phyloP scores from a whole-genome alignment of 2,113 vertebrate species.

The Procavia capensis region DNA sequence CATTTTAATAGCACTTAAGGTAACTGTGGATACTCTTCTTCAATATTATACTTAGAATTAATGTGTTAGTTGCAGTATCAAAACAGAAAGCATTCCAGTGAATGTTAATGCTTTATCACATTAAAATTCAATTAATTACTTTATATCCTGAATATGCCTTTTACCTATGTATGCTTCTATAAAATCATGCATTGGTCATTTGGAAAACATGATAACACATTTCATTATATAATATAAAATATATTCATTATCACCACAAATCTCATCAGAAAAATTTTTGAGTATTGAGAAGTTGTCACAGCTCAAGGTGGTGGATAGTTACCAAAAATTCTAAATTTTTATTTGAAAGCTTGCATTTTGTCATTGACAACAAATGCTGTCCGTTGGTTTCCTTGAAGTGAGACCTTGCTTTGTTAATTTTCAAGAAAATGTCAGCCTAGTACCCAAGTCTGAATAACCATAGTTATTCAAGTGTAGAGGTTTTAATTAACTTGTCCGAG shows the following conservation, averaged over 20 bases:
- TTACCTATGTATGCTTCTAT: neutral
- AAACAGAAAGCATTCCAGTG: neutral
- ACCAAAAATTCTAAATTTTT: conserved; percentile 40
- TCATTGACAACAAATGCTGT: neutral
- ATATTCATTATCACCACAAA: neutral
- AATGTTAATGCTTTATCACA: neutral
- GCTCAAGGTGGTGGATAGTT: neutral
- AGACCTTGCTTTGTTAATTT: conserved; percentile 12
- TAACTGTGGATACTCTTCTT: neutral
- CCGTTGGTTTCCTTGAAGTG: neutral
- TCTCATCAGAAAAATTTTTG: neutral
- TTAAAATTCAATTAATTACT: neutral
- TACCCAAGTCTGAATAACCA: neutral
- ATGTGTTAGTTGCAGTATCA: neutral
- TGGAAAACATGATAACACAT: neutral
- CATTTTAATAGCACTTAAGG: neutral
- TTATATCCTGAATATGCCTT: neutral
- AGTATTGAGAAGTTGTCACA: neutral
- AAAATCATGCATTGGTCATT: neutral
- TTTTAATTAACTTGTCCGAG: conserved; percentile 1
- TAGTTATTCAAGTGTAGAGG: neutral
- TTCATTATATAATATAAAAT: conserved; percentile 18
- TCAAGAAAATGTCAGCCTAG: conserved; percentile 13
- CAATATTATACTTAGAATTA: conserved; percentile 31
- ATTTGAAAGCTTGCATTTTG: conserved; percentile 40